These are phyloP conservation scores for Latrodectus hesperus DNA, from an alignment of 2,888 invertebrate genomes.

Conservation along the genomic window DNA sequence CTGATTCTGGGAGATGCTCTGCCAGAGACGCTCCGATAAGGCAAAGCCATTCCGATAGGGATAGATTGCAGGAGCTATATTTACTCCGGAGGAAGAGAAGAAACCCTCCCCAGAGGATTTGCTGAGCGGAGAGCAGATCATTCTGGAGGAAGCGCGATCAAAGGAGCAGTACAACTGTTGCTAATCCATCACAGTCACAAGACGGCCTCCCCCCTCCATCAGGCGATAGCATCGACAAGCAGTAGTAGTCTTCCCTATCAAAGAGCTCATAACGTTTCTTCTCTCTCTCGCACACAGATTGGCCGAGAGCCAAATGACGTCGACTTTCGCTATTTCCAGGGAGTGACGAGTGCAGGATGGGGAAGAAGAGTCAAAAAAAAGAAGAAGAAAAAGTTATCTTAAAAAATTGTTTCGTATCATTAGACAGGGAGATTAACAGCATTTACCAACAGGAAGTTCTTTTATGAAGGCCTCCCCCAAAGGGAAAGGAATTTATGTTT, in stretches of 20 bases:
- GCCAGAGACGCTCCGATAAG: slow-evolving; percentile 30
- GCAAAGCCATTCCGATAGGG: slow-evolving; percentile 13
- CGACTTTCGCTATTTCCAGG: slow-evolving; percentile 12
- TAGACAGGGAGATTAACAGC: slow-evolving; percentile 67
- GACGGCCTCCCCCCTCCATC: slow-evolving; percentile 32
- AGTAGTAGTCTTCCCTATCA: slow-evolving; percentile 54
- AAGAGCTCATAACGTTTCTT: slow-evolving; percentile 39
- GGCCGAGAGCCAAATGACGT: slow-evolving; percentile 63
- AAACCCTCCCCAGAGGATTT: slow-evolving; percentile 49
- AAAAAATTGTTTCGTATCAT: slow-evolving; percentile 66
- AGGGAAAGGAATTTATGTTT: slow-evolving; percentile 52
- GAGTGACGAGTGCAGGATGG: slow-evolving; percentile 4
- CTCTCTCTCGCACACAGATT: slow-evolving; percentile 9
- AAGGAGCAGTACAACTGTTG: slow-evolving; percentile 66
- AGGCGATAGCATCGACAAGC: slow-evolving; percentile 65
- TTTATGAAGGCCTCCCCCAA: slow-evolving; percentile 49
- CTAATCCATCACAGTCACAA: slow-evolving; percentile 65
- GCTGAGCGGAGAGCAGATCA: slow-evolving; percentile 36
- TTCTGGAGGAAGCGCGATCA: slow-evolving; percentile 60
- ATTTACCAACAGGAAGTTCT: slow-evolving; percentile 68
- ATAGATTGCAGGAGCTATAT: slow-evolving; percentile 47
- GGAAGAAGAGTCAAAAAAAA: slow-evolving; percentile 1
- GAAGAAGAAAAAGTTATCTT: slow-evolving; percentile 40
- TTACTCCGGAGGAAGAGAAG: slow-evolving; percentile 1
- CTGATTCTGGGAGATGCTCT: neutral